Base-by-base conservation (phyloP, 2,113 vertebrate genomes). In the Epinephelus lanceolatus region DNA sequence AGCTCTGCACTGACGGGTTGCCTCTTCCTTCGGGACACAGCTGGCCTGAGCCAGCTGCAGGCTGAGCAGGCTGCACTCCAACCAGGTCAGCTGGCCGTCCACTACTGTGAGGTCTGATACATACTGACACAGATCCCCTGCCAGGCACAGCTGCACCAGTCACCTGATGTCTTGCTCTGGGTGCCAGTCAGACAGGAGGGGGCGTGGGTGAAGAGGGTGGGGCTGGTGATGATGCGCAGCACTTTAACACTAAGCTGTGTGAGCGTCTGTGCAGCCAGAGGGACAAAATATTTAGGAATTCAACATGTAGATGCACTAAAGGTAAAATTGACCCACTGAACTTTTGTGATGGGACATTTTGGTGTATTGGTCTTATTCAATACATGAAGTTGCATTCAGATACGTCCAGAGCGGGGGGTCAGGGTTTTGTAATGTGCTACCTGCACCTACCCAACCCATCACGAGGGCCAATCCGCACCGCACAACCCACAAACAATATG, bases 161-260 rank as follows among this genome's bases (percentile, higher is more conserved):
- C 91, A 92, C 80, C 80, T 93, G 91, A 90, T 60, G 82, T 80
- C 89, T 82, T 18, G 33, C 68, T 72, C 70, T 83, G 75, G 76
- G 69, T 79, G 80, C 71, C 85, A 73, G 78, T 86, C 60, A 40
- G 80, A 51, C 56, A 71, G 67, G 62, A 61, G 65, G 75, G 63
- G 79, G 71, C 10, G 21, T 18, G 52, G 51, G 67, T 61, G 81
- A 51, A 18, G 9, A 53, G 74, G 71, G 79, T 15, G 12, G 67
- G 53, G 81, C 82, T 30, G 49, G 19, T 74, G 81, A 21, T 1
- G 78, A 76, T 89, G 81, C 59, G 52, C 25, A 19, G 45, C 0
- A 40, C 47, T 37, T 6, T 60, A 62, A 56, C n/a, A 45, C 70
- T 53, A 23, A 33, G 59, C 33, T 17, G 53, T 8, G 51, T 49